Base-by-base conservation (phyloP, 2,888 invertebrate species). In the Meiosimyza decipiens region DNA sequence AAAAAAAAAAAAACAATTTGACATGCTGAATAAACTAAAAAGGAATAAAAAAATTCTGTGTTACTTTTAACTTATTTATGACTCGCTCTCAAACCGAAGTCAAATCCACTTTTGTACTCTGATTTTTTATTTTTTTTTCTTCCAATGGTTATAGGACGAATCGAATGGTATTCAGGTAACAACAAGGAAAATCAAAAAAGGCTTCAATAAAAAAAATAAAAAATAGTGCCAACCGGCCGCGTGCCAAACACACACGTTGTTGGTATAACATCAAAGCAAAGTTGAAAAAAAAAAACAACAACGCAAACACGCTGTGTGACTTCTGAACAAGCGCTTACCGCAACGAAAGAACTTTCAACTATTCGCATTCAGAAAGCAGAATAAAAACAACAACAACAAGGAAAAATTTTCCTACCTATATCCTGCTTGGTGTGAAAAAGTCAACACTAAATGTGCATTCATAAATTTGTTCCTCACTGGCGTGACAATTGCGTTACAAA, bases 401-500 rank as follows among this genome's bases (percentile, higher is more conserved):
- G 51, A 62, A 71, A 50, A 9, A 16, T 22, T 9, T n/a, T 11
- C 50, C 69, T 13, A 7, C 33, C 28, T 16, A 16, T n/a, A 49
- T 16, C 18, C 33, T 28, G 51, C 7, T 60, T 47, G 71, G 63
- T 15, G 73, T 72, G 71, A 77, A 76, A 75, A 78, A 79, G 77
- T 76, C 77, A 75, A 77, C 79, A 80, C 79, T 74, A 79, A 80
- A 80, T 80, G 83, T 83, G 84, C 82, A 84, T 85, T 84, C 85
- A 84, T 85, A 85, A 85, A 84, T 84, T 84, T 84, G 82, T 83
- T 82, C 82, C 74, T 77, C 82, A 82, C 83, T 82, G 82, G 82
- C 85, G 84, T 85, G 85, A 85, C 84, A 85, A 84, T 84, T 84
- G 84, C 84, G 79, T 80, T 82, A 83, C 80, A 82, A 82, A 81